These are phyloP conservation scores for Drosophila lutescens DNA, from an alignment of 2,888 invertebrate genomes.

Conservation along the genomic window DNA sequence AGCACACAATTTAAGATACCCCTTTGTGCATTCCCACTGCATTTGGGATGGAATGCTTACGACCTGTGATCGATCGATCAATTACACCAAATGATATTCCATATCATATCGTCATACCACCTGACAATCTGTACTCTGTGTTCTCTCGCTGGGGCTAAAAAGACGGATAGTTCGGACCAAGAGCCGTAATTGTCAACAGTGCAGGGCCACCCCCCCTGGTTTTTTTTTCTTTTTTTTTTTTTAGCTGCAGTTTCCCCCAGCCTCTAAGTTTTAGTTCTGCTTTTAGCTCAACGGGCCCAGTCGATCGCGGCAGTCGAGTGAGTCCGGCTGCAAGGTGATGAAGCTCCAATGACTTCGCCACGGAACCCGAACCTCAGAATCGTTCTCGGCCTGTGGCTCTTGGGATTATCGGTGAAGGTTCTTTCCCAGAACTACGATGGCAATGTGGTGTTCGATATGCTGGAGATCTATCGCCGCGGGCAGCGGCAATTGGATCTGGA, in stretches of 20 bases:
- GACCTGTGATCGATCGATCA: constrained; percentile 3
- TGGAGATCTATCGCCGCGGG: constrained; percentile 76
- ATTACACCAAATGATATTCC: neutral
- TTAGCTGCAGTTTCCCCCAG: constrained; percentile 8
- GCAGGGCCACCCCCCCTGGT: neutral
- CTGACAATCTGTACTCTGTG: too few species aligned
- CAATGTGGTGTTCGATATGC: constrained; percentile 41
- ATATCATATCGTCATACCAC: too few species aligned
- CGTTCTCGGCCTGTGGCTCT: neutral
- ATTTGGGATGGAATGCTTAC: constrained; percentile 1
- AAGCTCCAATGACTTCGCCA: constrained; percentile 14
- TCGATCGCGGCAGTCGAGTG: constrained; percentile 29
- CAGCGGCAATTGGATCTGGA: constrained; percentile 72
- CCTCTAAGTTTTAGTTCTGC: neutral
- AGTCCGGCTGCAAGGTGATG: constrained; percentile 25
- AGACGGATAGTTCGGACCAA: neutral
- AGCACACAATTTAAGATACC: constrained; percentile 1
- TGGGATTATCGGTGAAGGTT: neutral
- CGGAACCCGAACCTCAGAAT: neutral
- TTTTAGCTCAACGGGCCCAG: constrained; percentile 2
- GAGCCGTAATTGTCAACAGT: constrained; percentile 8
- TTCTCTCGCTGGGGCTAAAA: neutral
- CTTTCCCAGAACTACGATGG: constrained; percentile 23
- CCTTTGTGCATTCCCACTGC: constrained; percentile 2
- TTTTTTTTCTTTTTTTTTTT: neutral